Conservation (phyloP, 1,140 invertebrate species). For the Dinoponera quadriceps region DNA sequence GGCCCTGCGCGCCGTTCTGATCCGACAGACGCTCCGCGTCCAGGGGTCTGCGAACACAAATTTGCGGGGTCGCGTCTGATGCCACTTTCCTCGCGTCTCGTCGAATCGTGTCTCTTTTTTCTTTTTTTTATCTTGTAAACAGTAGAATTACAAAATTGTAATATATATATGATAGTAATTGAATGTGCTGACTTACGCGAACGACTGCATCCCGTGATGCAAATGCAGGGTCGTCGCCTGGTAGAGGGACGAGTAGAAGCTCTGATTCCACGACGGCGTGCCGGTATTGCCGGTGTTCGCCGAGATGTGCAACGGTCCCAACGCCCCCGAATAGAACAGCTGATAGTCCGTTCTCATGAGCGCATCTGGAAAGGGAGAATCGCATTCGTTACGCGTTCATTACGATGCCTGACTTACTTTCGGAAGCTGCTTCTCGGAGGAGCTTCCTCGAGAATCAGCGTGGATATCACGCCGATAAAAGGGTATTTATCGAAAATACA, state of each 20-base stretch:
- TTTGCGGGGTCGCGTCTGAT: neutral
- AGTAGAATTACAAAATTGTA: no score
- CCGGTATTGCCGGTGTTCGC: constrained; percentile 77
- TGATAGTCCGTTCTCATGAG: constrained; percentile 84
- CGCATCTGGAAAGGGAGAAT: constrained; percentile 74
- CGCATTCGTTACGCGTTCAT: neutral
- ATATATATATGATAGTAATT: no score
- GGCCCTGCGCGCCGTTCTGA: constrained; percentile 79
- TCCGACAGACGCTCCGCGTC: constrained; percentile 87
- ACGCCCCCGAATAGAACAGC: constrained; percentile 82
- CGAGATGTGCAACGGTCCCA: constrained; percentile 82
- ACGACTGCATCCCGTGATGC: constrained; percentile 82
- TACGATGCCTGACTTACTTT: neutral
- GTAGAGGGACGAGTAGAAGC: constrained; percentile 84
- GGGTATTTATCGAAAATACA: neutral
- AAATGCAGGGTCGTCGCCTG: constrained; percentile 82
- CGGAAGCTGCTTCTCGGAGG: no score
- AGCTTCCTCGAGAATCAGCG: no score
- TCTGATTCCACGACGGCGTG: constrained; percentile 81
- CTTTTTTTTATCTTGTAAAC: neutral
- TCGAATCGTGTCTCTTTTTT: neutral
- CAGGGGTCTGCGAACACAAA: constrained; percentile 70
- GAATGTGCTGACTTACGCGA: constrained; percentile 67
- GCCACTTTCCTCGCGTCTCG: neutral
- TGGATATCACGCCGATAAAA: neutral